Percentiles rank a stretch among this genome's conserved stretches.
Conservation (phyloP, 2,113 vertebrate genomes). For the Regulus satrapa region DNA sequence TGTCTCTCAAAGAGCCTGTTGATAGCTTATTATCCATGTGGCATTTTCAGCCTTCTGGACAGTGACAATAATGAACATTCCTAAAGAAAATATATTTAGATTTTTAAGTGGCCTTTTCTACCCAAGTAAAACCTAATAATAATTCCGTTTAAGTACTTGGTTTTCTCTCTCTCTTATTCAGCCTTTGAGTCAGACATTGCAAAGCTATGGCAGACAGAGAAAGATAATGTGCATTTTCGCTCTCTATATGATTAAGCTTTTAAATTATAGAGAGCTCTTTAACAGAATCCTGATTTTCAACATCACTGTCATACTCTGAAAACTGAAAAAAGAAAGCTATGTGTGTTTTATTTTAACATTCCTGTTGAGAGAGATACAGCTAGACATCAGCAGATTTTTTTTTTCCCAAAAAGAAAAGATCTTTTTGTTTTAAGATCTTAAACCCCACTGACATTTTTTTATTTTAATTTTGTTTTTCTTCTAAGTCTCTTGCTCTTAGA, state of each 20-base stretch:
- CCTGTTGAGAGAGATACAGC: not conserved
- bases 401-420: not conserved
- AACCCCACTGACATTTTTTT: not conserved
- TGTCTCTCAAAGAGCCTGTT: not conserved
- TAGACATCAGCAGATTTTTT: not conserved
- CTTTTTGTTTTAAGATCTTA: not conserved
- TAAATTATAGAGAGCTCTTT: not conserved
- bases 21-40: not conserved
- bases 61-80: not conserved
- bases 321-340: not conserved
- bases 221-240: not conserved
- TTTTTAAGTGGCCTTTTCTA: not conserved
- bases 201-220: not conserved
- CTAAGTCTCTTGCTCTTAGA: not conserved
- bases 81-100: not conserved
- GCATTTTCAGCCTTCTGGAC: not conserved
- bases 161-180: not conserved
- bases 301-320: not conserved
- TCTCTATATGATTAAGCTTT: not conserved
- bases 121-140: not conserved
- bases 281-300: not conserved
- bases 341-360: not conserved
- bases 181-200: not conserved
- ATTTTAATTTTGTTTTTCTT: not conserved
- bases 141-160: not conserved